These are phyloP conservation scores for Mustela nigripes DNA, from an alignment of 2,113 vertebrate species.

Conservation along the genomic window DNA sequence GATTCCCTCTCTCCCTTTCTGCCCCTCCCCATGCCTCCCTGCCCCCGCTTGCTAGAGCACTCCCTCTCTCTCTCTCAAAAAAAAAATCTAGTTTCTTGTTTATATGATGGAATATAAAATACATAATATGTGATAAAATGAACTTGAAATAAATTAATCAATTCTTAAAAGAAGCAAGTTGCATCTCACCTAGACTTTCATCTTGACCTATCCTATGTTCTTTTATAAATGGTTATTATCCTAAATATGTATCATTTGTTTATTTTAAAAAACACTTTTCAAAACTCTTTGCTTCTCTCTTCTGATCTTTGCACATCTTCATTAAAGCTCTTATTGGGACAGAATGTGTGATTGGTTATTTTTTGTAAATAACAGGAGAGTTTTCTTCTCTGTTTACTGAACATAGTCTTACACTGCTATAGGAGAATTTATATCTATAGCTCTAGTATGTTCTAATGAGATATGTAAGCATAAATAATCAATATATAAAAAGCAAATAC, in stretches of 20 bases:
- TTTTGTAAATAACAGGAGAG: constrained; percentile 33
- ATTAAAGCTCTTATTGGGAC: constrained; percentile 4
- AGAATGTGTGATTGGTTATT: constrained; percentile 8
- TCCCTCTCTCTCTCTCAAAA: background rate
- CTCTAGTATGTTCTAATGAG: constrained; percentile 62
- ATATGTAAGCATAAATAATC: constrained; percentile 49
- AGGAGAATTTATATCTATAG: constrained; percentile 47
- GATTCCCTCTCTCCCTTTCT: background rate
- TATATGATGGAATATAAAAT: constrained; percentile 18
- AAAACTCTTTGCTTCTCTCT: background rate
- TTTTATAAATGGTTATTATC: constrained; percentile 31
- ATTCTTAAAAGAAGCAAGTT: background rate
- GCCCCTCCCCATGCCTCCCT: background rate
- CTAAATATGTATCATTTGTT: background rate
- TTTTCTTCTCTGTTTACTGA: constrained; percentile 48
- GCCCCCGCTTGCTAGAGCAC: background rate
- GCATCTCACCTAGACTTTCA: background rate
- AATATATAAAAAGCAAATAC: constrained; percentile 25
- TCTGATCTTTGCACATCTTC: background rate
- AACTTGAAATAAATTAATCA: background rate
- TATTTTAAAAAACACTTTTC: background rate
- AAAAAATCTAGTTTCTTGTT: background rate
- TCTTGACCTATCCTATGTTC: background rate
- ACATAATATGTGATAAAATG: background rate
- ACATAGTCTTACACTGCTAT: background rate